Conservation (phyloP, 2,113 vertebrate genomes). For the Odontophorus gujanensis region DNA sequence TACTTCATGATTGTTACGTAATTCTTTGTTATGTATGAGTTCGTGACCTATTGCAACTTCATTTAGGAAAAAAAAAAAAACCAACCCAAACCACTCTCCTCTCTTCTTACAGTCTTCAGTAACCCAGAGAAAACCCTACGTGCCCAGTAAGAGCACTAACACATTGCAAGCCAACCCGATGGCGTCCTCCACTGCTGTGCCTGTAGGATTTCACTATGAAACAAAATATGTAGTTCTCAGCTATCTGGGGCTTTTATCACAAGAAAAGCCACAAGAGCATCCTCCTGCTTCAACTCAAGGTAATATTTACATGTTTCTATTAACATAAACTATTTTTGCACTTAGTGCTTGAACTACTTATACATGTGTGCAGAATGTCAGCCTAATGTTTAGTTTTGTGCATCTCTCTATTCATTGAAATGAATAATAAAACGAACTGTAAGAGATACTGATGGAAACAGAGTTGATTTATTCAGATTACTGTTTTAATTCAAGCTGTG, state of each 20-base stretch:
- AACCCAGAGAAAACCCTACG: not conserved
- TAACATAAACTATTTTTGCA: not conserved
- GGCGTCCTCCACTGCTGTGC: slow-evolving; percentile 83
- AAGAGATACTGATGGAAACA: not conserved
- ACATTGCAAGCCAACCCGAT: slow-evolving; percentile 55
- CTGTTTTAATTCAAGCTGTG: not conserved
- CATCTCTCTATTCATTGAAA: not conserved
- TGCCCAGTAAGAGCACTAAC: not conserved
- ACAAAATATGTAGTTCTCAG: slow-evolving; percentile 93
- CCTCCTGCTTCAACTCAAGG: slow-evolving; percentile 67
- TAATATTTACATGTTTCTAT: not conserved
- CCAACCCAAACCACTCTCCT: not conserved
- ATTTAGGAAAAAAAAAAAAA: not conserved
- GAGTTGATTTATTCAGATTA: not conserved
- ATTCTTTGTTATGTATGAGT: not conserved
- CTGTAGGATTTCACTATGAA: slow-evolving; percentile 93
- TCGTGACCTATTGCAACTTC: not conserved
- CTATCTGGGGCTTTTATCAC: slow-evolving; percentile 86
- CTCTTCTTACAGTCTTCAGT: slow-evolving; percentile 41
- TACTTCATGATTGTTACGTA: not conserved
- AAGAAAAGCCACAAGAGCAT: slow-evolving; percentile 72
- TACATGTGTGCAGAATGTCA: not conserved
- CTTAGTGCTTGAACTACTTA: fast-evolving
- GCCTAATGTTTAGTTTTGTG: not conserved
- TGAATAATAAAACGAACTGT: not conserved